Base-by-base conservation (phyloP, 2,113 vertebrate genomes). In the Isichthys henryi region DNA sequence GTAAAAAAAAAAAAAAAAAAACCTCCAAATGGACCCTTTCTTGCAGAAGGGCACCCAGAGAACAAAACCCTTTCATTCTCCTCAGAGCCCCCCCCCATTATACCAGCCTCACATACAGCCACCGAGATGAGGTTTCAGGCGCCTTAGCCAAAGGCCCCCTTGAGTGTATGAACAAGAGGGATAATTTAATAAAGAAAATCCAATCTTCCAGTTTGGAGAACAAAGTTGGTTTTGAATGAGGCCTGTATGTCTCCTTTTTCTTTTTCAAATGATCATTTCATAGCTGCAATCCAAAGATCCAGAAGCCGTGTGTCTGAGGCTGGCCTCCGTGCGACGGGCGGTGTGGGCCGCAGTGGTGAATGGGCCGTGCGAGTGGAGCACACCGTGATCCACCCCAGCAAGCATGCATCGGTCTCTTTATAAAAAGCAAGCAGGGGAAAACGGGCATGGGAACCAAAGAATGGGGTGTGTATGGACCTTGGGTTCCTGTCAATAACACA, bases 121-220 rank as follows among this genome's bases (percentile, higher is more conserved):
- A 94, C 91, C 94, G 93, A 94, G 93, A 92, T 95, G 95, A 95
- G 94, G 94, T 93, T 92, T 95, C 35, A 77, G 10, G 35, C 23
- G n/a, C 77, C 88, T 58, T 31, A 95, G 95, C 94, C 95, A 96
- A 94, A 94, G 93, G 93, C 94, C 96, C 96, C 97, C 97, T 97
- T 97, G 96, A 97, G 97, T 98, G 97, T 97, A 97, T 97, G 94
- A 98, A 99, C 96, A 97, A 97, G 97, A 96, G 96, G 95, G 96
- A 97, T 98, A 97, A 98, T 98, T 98, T 97, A 97, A 96, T 96
- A 96, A 96, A 96, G 95, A 96, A 96, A 96, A 96, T 96, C 96
- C 95, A 96, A 96, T 96, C 95, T 95, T 95, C 94, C 94, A 96
- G 95, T 96, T 96, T 96, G 93, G 92, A 93, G 95, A 96, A 95